phyloP scores from a whole-genome alignment of 2,797 vertebrate species.

The Glyptemys insculpta region DNA sequence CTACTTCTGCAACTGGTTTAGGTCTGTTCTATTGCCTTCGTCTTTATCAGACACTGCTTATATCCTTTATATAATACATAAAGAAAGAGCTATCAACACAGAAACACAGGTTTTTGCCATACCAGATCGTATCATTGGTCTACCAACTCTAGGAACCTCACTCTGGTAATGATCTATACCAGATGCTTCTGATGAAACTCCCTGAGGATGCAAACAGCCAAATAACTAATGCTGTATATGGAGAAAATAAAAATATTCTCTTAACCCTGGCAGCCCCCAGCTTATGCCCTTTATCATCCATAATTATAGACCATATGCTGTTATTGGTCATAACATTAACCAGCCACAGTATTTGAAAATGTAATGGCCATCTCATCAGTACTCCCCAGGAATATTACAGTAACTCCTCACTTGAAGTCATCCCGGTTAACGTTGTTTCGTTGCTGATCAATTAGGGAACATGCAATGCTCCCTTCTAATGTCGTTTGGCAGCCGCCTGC shows the following conservation, averaged over 20 bases:
- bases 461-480: too few relatives aligned
- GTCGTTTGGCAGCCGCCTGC: too few relatives aligned
- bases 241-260: background rate
- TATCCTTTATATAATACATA: background rate
- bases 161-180: background rate
- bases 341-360: background rate
- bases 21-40: background rate
- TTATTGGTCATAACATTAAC: background rate
- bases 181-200: background rate
- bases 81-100: background rate
- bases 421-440: too few relatives aligned
- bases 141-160: background rate
- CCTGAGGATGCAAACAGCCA: background rate
- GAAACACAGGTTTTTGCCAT: background rate
- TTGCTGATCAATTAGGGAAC: too few relatives aligned
- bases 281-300: background rate
- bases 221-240: background rate
- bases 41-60: background rate
- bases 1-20: background rate
- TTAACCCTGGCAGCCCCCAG: background rate
- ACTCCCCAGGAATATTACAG: background rate
- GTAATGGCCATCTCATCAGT: background rate
- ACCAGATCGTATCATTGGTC: background rate
- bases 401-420: too few relatives aligned
- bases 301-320: background rate